Evolutionary conservation across 1,140 invertebrate genomes (phyloP), one percentile per base, ranked within the genome.

Genomic region (Papilio machaon): DNA sequence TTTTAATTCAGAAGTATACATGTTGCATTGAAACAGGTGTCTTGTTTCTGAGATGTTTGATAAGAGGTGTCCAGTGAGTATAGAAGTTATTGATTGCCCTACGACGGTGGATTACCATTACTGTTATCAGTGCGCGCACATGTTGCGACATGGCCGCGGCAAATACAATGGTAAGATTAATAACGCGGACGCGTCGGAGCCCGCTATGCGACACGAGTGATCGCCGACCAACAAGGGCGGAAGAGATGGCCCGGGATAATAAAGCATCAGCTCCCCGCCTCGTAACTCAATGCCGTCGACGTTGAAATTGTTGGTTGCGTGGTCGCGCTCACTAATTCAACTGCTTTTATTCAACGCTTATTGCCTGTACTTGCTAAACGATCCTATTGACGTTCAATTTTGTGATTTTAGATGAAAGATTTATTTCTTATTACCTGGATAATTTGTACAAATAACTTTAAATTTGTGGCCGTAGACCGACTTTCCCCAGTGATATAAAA

Each of bases 131-230:
- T 90, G 86, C 84, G 85, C 83, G 89, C 89, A 89, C 88, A 90
- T 89, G 87, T 91, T 90, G 86, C 88, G 89, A 90, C 88, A 87
- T 87, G 88, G 82, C 82, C 85, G 83, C 87, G 85, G 85, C 87
- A 89, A 90, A 90, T 92, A 94, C 92, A 94, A 92, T 92, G 90
- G 89, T 90, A 89, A 94, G 91, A 94, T 94, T 94, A 94, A 94
- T 92, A 92, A 92, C 85, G 85, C 86, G 87, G 89, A 91, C 88
- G 89, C 90, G 90, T 89, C 86, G 81, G 82, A 86, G 83, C 86
- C 91, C 90, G 91, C 92, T 92, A 92, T 85, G 81, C 83, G 82
- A 90, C 91, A 92, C 86, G 89, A 89, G 89, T 90, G 90, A 91
- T 91, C 89, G 86, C 84, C 83, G 87, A 84, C 87, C 89, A 90